These are phyloP conservation scores for Drosophila kuntzei DNA, from an alignment of 2,888 invertebrate genomes.

Conservation along the genomic window DNA sequence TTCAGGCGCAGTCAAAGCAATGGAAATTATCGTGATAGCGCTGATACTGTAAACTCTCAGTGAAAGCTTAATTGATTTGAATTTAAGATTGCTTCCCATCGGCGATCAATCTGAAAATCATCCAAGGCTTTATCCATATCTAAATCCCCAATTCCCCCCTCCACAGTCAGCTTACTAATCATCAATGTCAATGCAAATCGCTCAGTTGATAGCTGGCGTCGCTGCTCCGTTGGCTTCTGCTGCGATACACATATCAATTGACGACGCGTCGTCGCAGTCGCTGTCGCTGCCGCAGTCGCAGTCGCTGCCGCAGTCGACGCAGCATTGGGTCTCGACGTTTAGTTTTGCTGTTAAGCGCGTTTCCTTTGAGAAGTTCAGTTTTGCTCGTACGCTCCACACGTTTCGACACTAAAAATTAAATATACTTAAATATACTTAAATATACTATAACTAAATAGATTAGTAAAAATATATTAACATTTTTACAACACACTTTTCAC, in stretches of 20 bases:
- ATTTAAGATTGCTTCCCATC: neutral
- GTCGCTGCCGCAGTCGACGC: conserved; percentile 33
- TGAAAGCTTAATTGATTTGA: conserved; percentile 4
- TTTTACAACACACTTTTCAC: neutral
- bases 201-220: conserved; percentile 14
- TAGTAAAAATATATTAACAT: neutral
- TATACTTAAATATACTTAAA: too few relatives aligned
- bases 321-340: conserved; percentile 35
- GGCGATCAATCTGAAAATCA: conserved; percentile 19
- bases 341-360: conserved; percentile 63
- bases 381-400: conserved; percentile 70
- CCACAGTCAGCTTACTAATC: conserved; percentile 3
- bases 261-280: conserved; percentile 37
- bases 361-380: conserved; percentile 82
- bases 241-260: conserved; percentile 34
- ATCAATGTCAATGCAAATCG: conserved; percentile 22
- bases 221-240: conserved; percentile 11
- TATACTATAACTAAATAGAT: conserved; percentile 2
- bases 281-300: conserved; percentile 30
- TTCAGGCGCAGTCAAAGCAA: conserved; percentile 2
- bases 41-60: neutral
- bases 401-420: conserved; percentile 43
- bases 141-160: neutral
- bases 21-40: neutral
- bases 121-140: conserved; percentile 16